Evolutionary conservation across 2,797 vertebrate genomes (phyloP), one percentile per base, ranked within the genome.

Genomic region (Poeciliopsis paucimaculata): DNA sequence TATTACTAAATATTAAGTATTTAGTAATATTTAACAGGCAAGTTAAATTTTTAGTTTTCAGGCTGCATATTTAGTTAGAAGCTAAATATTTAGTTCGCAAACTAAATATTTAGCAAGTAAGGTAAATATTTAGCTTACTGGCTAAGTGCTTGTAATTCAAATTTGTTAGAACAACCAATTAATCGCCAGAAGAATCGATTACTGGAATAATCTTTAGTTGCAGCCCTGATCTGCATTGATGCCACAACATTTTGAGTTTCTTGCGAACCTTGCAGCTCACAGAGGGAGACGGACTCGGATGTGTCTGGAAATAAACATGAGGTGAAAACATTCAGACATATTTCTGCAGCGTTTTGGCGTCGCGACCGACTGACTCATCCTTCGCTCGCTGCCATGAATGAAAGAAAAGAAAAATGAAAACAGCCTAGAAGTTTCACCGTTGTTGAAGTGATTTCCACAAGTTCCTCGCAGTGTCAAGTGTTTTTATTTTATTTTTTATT

Each of bases 401-500:
- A 92, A 83, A 84, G 34, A 20, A 8, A 18, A 78, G 60, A 72
- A 74, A 81, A 43, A 75, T 85, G 82, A 90, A 41, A 83, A 88
- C 87, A 12, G 78, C 36, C 49, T 60, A 20, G 57, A 78, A 73
- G 75, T 90, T 86, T 80, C 73, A 90, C 78, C 74, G 68, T 88
- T 76, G 80, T 62, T 74, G 83, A 83, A 77, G 90, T 89, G 88
- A 90, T 91, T 88, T 85, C 84, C 86, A 53, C 49, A 15, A 60
- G 72, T 83, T 73, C 68, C 70, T 45, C 53, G 55, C 74, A 39
- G 84, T 53, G 81, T 80, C 72, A 79, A 82, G 82, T 57, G 77
- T 34, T 16, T 31, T 34, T 62, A 6, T 1, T 31, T 60, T 13
- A 5, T 2, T 31, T 62, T 62, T 64, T 74, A 89, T 78, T 89